Conservation (phyloP, 2,113 vertebrate genomes). For the Rhinogobius similis region DNA sequence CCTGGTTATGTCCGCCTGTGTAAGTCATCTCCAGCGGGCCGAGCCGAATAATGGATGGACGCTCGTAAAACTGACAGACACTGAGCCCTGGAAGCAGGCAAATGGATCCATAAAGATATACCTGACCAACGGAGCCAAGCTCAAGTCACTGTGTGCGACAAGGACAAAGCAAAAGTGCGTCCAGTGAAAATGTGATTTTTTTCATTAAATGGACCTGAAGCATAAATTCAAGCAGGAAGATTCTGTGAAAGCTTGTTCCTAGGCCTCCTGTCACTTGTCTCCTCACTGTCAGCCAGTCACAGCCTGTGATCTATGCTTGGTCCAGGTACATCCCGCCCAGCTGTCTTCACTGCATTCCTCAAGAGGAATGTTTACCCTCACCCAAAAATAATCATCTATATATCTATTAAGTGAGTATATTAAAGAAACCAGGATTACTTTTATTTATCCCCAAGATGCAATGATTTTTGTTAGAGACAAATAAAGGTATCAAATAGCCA, state of each 20-base stretch:
- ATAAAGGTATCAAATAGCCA: too few species aligned
- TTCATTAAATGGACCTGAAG: neutral
- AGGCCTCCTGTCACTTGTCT: neutral
- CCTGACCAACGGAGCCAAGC: neutral
- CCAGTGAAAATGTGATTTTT: neutral
- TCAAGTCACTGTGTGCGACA: neutral
- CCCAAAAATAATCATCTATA: too few species aligned
- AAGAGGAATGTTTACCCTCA: too few species aligned
- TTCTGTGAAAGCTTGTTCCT: neutral
- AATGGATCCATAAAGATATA: conserved; percentile 6
- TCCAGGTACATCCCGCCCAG: too few species aligned
- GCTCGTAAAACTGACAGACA: neutral
- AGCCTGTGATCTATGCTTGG: too few species aligned
- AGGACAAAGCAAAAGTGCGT: neutral
- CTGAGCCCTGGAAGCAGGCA: neutral
- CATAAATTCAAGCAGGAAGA: neutral
- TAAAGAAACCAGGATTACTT: too few species aligned
- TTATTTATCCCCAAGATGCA: too few species aligned
- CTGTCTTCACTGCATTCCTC: too few species aligned
- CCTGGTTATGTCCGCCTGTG: conserved; percentile 1
- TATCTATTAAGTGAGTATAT: too few species aligned
- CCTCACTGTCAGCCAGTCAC: neutral
- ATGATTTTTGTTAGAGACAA: too few species aligned
- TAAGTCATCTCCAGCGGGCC: conserved; percentile 2
- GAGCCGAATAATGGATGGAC: conserved; percentile 3